A percentile compares a stretch with the other conserved stretches of the same genome.
Evolutionary conservation across 2,888 invertebrate species (phyloP).

Genomic region (Catocala fraxini): DNA sequence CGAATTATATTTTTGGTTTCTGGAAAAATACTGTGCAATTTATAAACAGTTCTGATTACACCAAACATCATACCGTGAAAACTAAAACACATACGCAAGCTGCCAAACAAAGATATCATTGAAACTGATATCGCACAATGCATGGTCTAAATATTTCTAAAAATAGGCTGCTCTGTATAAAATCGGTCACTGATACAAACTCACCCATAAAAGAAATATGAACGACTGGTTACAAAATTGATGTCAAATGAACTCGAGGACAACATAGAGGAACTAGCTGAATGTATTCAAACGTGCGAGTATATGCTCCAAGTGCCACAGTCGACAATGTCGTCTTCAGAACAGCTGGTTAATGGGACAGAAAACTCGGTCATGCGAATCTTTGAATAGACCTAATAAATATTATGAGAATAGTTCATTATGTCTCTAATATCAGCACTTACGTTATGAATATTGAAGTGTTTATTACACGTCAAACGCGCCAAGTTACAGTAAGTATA

Average conservation of each 20-base stretch:
- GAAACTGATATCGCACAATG: slow-evolving; percentile 19
- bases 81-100: slow-evolving; percentile 10
- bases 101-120: slow-evolving; percentile 20
- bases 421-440: slow-evolving; percentile 9
- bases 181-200: slow-evolving; percentile 57
- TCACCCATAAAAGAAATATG: slow-evolving; percentile 72
- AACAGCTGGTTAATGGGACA: slow-evolving; percentile 73
- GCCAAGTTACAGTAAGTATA: too few relatives aligned
- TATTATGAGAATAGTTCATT: slow-evolving; percentile 8
- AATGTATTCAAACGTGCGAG: slow-evolving; percentile 60
- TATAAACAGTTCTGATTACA: background rate
- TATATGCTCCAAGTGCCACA: slow-evolving; percentile 51
- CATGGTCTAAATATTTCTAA: slow-evolving; percentile 49
- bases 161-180: slow-evolving; percentile 49
- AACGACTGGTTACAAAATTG: slow-evolving; percentile 62
- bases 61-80: slow-evolving; percentile 1
- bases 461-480: background rate
- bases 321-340: slow-evolving; percentile 63
- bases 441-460: background rate
- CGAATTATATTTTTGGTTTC: background rate
- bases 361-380: slow-evolving; percentile 69
- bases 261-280: slow-evolving; percentile 57
- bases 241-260: slow-evolving; percentile 58
- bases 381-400: slow-evolving; percentile 28
- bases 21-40: background rate